Conservation (phyloP, 2,888 invertebrate genomes). For the Synanthedon vespiformis region DNA sequence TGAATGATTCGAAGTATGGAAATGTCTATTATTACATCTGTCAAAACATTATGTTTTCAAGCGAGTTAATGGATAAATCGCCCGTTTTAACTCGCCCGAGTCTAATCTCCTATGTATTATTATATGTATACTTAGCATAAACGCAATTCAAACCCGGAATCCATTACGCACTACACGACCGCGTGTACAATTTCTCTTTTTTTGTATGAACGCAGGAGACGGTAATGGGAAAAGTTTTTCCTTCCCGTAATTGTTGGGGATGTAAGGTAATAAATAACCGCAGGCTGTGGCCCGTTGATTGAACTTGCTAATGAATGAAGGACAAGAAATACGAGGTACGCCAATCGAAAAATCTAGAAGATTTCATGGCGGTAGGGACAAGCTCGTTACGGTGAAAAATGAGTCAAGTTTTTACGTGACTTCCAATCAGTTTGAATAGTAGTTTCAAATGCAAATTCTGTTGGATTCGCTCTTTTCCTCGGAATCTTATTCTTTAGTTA, state of each 20-base stretch:
- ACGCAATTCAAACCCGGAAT: slow-evolving; percentile 48
- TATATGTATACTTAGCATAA: slow-evolving; percentile 10
- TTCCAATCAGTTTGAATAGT: slow-evolving; percentile 7
- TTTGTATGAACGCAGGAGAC: slow-evolving; percentile 54
- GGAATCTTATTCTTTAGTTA: too few relatives aligned
- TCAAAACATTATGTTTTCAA: too few relatives aligned
- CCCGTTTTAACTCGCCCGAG: too few relatives aligned
- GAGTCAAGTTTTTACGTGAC: slow-evolving; percentile 33
- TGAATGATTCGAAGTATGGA: too few relatives aligned
- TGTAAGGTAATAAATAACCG: slow-evolving; percentile 67
- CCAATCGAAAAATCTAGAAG: slow-evolving; percentile 43
- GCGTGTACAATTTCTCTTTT: slow-evolving; percentile 55
- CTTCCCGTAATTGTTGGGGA: slow-evolving; percentile 64
- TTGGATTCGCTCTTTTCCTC: not conserved
- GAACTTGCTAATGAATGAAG: slow-evolving; percentile 70
- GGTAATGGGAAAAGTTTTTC: slow-evolving; percentile 67
- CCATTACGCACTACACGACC: slow-evolving; percentile 53
- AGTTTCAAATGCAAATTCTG: not conserved
- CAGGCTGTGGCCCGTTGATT: slow-evolving; percentile 60
- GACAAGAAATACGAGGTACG: slow-evolving; percentile 63
- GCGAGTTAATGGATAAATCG: too few relatives aligned
- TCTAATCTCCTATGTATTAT: too few relatives aligned
- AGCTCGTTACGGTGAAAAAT: slow-evolving; percentile 46
- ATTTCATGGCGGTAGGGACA: slow-evolving; percentile 23
- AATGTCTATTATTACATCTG: too few relatives aligned